Percentiles rank a stretch among this genome's conserved stretches.
These are phyloP conservation scores for Cephus runcator DNA, from an alignment of 2,888 invertebrate species.

Conservation along the genomic window DNA sequence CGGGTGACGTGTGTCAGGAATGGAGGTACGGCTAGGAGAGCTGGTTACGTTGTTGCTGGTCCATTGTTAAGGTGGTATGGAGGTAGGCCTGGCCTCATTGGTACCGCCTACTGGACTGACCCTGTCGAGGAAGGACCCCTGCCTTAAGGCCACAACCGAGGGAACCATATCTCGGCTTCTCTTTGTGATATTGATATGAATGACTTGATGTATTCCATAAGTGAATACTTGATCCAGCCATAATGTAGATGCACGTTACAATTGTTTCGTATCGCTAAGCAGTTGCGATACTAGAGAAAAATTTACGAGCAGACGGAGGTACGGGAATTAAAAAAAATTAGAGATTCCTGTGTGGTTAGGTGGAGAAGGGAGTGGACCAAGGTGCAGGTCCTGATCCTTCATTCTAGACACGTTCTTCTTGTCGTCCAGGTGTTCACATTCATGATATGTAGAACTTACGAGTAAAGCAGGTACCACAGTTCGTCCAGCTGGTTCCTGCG, in stretches of 20 bases:
- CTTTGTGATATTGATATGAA: background rate
- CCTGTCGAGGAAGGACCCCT: constrained; percentile 39
- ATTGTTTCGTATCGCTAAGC: background rate
- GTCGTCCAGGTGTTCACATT: constrained; percentile 1
- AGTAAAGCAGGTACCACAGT: background rate
- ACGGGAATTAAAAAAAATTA: background rate
- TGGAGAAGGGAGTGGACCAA: background rate
- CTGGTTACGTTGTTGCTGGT: constrained; percentile 50
- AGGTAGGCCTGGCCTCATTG: constrained; percentile 58
- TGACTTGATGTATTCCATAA: background rate
- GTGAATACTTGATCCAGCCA: background rate
- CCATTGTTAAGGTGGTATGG: constrained; percentile 48
- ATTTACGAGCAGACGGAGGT: background rate
- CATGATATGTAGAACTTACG: background rate
- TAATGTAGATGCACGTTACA: constrained; percentile 35
- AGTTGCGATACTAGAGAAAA: background rate
- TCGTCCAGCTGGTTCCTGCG: background rate
- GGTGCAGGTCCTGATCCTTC: constrained; percentile 15
- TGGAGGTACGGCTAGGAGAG: constrained; percentile 26
- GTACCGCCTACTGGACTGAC: constrained; percentile 61
- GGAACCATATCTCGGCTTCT: background rate
- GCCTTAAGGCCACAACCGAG: background rate
- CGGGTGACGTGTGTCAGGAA: constrained; percentile 33
- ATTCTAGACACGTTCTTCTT: constrained; percentile 29
- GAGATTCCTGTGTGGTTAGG: background rate